These are phyloP conservation scores for Ips typographus DNA, from an alignment of 1,140 invertebrate genomes.

Conservation along the genomic window DNA sequence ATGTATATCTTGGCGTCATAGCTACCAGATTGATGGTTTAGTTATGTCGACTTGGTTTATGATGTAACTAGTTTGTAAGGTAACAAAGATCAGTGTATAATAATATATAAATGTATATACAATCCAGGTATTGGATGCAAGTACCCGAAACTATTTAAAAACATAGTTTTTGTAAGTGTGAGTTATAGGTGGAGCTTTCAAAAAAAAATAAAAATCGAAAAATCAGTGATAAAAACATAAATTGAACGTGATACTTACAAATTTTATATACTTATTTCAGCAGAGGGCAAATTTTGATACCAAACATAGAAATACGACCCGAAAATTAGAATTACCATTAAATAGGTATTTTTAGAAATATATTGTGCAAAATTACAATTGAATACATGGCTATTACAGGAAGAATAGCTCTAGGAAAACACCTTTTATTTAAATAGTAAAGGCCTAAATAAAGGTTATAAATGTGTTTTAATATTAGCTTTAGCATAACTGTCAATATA, in stretches of 20 bases:
- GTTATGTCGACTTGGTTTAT: constrained; percentile 18
- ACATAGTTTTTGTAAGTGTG: constrained; percentile 23
- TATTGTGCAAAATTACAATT: constrained; percentile 17
- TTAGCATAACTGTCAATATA: too few relatives aligned
- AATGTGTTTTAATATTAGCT: too few relatives aligned
- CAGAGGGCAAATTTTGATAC: constrained; percentile 34
- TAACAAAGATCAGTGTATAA: constrained; percentile 29
- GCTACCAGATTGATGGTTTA: neutral
- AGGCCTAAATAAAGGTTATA: too few relatives aligned
- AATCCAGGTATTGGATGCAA: constrained; percentile 27
- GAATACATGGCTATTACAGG: constrained; percentile 18
- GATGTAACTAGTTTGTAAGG: constrained; percentile 15
- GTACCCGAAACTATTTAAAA: constrained; percentile 25
- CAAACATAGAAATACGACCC: constrained; percentile 38
- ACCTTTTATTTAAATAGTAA: too few relatives aligned
- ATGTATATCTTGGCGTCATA: constrained; percentile 21
- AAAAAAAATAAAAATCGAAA: constrained; percentile 19
- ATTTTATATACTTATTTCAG: constrained; percentile 35
- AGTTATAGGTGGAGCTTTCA: constrained; percentile 25
- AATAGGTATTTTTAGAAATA: constrained; percentile 24
- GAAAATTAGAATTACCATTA: constrained; percentile 35
- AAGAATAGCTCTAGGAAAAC: too few relatives aligned
- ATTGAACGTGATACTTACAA: constrained; percentile 31
- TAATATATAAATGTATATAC: constrained; percentile 33
- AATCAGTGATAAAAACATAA: constrained; percentile 33